These are phyloP conservation scores for Aselliscus stoliczkanus DNA, from an alignment of 2,797 vertebrate genomes.

Conservation along the genomic window DNA sequence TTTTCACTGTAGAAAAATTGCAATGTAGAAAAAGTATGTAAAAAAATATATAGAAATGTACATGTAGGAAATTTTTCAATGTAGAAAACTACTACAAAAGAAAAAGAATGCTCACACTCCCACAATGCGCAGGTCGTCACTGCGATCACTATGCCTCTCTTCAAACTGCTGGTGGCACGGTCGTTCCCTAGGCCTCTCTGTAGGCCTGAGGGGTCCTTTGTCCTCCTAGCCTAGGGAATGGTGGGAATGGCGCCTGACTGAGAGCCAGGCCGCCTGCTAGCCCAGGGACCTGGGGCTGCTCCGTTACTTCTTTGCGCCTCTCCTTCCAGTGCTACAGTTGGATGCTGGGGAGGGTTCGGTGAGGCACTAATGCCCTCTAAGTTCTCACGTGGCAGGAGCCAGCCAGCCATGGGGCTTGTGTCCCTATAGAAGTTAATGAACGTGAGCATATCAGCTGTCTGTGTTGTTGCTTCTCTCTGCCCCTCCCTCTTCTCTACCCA, in stretches of 20 bases:
- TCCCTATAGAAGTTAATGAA: neutral
- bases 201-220: neutral
- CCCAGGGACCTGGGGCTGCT: neutral
- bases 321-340: neutral
- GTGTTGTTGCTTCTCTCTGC: neutral
- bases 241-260: neutral
- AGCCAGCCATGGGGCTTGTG: no score
- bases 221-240: neutral
- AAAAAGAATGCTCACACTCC: neutral
- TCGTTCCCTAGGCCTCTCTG: fast-evolving
- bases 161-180: fast-evolving
- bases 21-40: neutral
- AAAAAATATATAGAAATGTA: neutral
- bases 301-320: neutral
- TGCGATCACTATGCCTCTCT: neutral
- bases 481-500: neutral
- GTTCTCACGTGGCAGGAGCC: fast-evolving
- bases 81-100: neutral
- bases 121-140: fast-evolving
- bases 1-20: neutral
- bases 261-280: neutral
- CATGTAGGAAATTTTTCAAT: neutral
- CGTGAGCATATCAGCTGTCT: fast-evolving
- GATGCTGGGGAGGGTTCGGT: neutral
- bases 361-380: fast-evolving